Percentiles rank a stretch among this genome's conserved stretches.
These are phyloP conservation scores for Campoplex nolae DNA, from an alignment of 2,888 invertebrate genomes.

Conservation along the genomic window DNA sequence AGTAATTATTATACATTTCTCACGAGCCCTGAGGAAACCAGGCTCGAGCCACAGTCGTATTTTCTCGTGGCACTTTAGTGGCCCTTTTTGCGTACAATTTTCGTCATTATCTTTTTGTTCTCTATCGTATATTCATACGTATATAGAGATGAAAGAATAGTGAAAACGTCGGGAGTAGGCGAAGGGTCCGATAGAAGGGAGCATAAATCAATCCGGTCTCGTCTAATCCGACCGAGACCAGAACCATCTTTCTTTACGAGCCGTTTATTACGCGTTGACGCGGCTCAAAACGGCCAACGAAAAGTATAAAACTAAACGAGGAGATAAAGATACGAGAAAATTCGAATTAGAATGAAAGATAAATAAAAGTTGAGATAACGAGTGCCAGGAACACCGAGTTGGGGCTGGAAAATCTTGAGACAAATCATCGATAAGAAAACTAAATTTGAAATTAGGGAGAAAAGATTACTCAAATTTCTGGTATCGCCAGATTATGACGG, in stretches of 20 bases:
- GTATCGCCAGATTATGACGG: not conserved
- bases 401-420: not conserved
- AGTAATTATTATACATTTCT: constrained; percentile 57
- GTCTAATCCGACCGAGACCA: constrained; percentile 40
- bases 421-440: not conserved
- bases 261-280: constrained; percentile 4
- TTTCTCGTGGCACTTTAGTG: constrained; percentile 39
- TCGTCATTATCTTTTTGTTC: constrained; percentile 12
- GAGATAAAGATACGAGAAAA: not conserved
- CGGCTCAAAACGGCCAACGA: not conserved
- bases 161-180: constrained; percentile 30
- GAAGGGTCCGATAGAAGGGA: constrained; percentile 9
- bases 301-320: not conserved
- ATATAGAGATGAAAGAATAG: not conserved
- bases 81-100: constrained; percentile 9
- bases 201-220: constrained; percentile 55
- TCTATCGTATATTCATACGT: constrained; percentile 32
- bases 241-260: constrained; percentile 58
- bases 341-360: not conserved
- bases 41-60: constrained; percentile 32
- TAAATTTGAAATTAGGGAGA: not conserved
- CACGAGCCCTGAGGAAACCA: constrained; percentile 20
- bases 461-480: not conserved
- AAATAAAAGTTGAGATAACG: not conserved
- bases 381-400: too few species aligned